Evolutionary conservation across 2,113 vertebrate genomes (phyloP).

Genomic region (Pachypanchax playfairii): DNA sequence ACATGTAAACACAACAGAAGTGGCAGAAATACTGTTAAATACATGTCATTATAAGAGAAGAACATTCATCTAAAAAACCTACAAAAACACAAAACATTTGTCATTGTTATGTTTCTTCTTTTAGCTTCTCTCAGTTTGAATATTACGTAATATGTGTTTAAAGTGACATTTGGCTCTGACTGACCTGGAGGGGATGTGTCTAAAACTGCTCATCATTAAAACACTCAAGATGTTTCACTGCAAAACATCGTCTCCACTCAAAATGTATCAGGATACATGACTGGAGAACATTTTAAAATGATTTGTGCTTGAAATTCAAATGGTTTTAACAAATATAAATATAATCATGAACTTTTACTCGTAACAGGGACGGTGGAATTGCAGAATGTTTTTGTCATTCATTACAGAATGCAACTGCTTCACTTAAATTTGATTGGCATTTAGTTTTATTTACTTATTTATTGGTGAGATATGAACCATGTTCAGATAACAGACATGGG

Average conservation of each 20-base stretch:
- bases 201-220: slow-evolving; percentile 19
- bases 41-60: neutral
- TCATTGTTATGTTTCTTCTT: too few relatives aligned
- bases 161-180: slow-evolving; percentile 26
- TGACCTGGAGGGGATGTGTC: slow-evolving; percentile 1
- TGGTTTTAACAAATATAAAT: too few relatives aligned
- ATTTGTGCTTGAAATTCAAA: too few relatives aligned
- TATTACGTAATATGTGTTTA: slow-evolving; percentile 11
- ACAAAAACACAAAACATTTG: too few relatives aligned
- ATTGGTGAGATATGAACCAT: too few relatives aligned
- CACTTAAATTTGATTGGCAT: too few relatives aligned
- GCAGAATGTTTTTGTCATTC: neutral
- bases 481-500: too few relatives aligned
- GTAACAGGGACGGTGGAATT: neutral
- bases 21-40: slow-evolving; percentile 20
- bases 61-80: too few relatives aligned
- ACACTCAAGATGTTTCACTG: neutral
- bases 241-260: neutral
- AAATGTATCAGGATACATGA: too few relatives aligned
- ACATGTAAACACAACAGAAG: neutral
- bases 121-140: neutral
- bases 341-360: neutral
- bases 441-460: too few relatives aligned
- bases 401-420: too few relatives aligned
- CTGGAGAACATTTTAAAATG: too few relatives aligned